These are phyloP conservation scores for Tupiocoris notatus DNA, from an alignment of 2,888 invertebrate genomes.

Conservation along the genomic window DNA sequence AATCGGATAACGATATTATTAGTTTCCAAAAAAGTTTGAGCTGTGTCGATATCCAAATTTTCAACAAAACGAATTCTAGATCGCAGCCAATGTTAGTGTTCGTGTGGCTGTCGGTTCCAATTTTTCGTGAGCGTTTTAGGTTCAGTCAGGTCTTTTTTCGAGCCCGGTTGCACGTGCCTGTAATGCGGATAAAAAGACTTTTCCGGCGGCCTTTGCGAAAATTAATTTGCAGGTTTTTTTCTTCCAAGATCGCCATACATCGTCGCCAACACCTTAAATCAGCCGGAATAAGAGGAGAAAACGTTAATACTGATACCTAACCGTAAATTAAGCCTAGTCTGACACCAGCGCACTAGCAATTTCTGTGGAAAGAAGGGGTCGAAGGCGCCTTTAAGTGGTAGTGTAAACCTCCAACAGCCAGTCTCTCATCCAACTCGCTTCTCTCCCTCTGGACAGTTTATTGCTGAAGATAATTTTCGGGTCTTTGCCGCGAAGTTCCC, in stretches of 20 bases:
- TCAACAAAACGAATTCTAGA: too few relatives aligned
- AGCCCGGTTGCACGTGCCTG: too few relatives aligned
- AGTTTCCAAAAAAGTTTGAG: too few relatives aligned
- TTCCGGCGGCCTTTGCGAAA: not conserved
- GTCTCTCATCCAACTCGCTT: not conserved
- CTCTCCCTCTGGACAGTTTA: conserved; percentile 10
- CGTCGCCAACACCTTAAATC: not conserved
- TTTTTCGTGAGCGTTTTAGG: too few relatives aligned
- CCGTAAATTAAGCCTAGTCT: not conserved
- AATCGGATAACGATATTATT: too few relatives aligned
- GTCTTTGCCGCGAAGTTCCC: conserved; percentile 1
- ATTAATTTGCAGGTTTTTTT: not conserved
- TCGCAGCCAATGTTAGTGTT: too few relatives aligned
- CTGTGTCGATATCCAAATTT: too few relatives aligned
- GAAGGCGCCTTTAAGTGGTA: not conserved
- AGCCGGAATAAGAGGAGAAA: not conserved
- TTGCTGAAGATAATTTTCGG: conserved; percentile 30
- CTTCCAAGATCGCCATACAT: not conserved
- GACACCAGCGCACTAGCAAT: not conserved
- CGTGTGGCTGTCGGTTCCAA: too few relatives aligned
- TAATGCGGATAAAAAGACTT: not conserved
- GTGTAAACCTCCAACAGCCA: not conserved
- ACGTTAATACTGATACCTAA: not conserved
- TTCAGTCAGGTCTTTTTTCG: too few relatives aligned
- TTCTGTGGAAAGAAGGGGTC: not conserved